These are phyloP conservation scores for Athripsodes cinereus DNA, from an alignment of 2,888 invertebrate species.

Conservation along the genomic window DNA sequence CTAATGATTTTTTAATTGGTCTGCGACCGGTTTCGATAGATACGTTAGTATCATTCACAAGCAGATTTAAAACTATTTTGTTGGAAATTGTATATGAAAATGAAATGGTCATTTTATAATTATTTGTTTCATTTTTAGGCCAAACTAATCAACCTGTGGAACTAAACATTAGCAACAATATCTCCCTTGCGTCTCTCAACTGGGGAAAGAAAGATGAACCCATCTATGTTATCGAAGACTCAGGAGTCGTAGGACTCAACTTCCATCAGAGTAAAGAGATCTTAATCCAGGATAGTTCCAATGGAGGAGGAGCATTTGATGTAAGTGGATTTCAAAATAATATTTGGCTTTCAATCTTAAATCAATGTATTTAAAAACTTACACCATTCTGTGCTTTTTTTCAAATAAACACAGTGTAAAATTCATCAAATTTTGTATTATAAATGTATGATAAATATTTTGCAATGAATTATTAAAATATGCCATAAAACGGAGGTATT, in stretches of 20 bases:
- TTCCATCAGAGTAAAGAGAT: conserved; percentile 90
- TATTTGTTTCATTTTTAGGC: conserved; percentile 36
- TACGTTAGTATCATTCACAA: too few species aligned
- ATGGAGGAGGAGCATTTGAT: conserved; percentile 54
- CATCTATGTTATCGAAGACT: conserved; percentile 78
- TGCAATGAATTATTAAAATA: too few species aligned
- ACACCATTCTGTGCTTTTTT: not conserved
- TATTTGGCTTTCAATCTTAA: not conserved
- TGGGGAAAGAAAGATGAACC: conserved; percentile 79
- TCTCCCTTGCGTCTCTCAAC: conserved; percentile 73
- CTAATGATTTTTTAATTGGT: too few species aligned
- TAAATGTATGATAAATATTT: too few species aligned
- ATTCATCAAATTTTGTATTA: too few species aligned
- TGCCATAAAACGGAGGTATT: too few species aligned
- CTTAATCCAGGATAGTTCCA: conserved; percentile 67
- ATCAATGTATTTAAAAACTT: not conserved
- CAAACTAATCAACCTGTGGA: conserved; percentile 55
- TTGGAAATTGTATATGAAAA: too few species aligned
- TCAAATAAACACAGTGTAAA: too few species aligned
- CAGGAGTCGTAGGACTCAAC: conserved; percentile 80
- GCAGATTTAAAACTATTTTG: too few species aligned
- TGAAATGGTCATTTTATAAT: conserved; percentile 2
- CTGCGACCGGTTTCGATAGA: too few species aligned
- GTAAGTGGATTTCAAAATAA: conserved; percentile 36
- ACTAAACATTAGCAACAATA: conserved; percentile 66